Percentiles rank a stretch among this genome's conserved stretches.
Evolutionary conservation across 2,797 vertebrate species (phyloP).

Genomic region (Channallabes apus): DNA sequence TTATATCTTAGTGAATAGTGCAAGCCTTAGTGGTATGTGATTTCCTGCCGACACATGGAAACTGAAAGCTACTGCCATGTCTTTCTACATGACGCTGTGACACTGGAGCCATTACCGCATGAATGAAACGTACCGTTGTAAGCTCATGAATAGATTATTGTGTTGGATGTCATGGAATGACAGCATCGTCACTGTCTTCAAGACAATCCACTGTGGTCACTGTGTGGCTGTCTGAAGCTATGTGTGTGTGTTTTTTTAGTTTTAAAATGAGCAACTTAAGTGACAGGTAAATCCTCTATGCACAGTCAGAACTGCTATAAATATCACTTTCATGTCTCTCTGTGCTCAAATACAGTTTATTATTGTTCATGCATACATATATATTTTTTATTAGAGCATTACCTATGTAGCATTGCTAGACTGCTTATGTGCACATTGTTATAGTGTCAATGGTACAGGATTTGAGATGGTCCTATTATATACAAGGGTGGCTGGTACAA

Average conservation of each 20-base stretch:
- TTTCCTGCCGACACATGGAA: background rate
- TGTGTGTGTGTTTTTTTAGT: background rate
- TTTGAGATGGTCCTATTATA: background rate
- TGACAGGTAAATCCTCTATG: background rate
- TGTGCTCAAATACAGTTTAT: background rate
- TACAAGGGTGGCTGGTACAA: background rate
- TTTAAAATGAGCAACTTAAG: background rate
- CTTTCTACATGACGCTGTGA: background rate
- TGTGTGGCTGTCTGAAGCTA: constrained; percentile 18
- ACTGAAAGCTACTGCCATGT: background rate
- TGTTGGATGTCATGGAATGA: background rate
- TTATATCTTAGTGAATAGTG: background rate
- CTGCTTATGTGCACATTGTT: background rate
- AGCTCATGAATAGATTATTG: constrained; percentile 20
- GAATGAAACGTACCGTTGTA: constrained; percentile 35
- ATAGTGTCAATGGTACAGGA: background rate
- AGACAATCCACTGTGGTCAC: constrained; percentile 23
- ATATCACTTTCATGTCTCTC: background rate
- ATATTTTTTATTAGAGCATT: too few species aligned
- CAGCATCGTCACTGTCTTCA: background rate
- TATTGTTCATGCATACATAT: background rate
- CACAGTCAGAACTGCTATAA: background rate
- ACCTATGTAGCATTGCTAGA: background rate
- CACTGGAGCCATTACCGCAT: constrained; percentile 22
- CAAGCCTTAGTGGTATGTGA: background rate